Evolutionary conservation across 2,797 vertebrate genomes (phyloP), one percentile per base, ranked within the genome.

Genomic region (Lutjanus campechanus): DNA sequence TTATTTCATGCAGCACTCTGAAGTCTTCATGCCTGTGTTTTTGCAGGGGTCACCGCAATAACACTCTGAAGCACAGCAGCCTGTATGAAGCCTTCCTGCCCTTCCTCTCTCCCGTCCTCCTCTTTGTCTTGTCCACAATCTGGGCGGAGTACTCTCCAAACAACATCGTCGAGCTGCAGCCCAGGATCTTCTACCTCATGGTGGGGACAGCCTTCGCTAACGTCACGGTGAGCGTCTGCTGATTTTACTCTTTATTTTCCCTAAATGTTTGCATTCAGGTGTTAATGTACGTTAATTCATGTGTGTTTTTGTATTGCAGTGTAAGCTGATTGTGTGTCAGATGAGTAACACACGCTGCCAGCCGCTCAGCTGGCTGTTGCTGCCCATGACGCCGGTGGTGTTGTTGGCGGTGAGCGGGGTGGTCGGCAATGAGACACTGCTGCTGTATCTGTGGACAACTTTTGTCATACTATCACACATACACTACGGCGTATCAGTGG

Each of bases 311-410:
- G 1, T 74, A 68, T 71, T 75, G 40, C 94, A 99, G 98, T 99
- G 98, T 92, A 97, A 97, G 71, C 96, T 99, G 91, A 99, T 99
- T 0, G 98, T 99, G 81, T 99, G 98, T 81, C 98, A 99, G 92
- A 99, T 99, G 98, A 99, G 97, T 85, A 98, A 96, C 91, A 99
- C 98, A 0, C 96, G 98, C 4, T 99, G 98, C 85, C 97, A 96
- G 85, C 91, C 98, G 0, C 92, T 99, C 43, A 98, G 95, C 85
- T 97, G 97, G 96, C 86, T 99, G 92, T 87, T 99, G 91, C 72
- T 97, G 40, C 98, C 98, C 47, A 97, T 99, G 86, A 88, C 90
- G 0, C 63, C 70, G 5, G 94, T 95, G 70, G 96, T 99, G 77
- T 0, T 93, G 1, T 22, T 94, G 41, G 96, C 96, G 22, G 64